Evolutionary conservation across 2,797 vertebrate genomes (phyloP), one percentile per base, ranked within the genome.

Genomic region (Odontamblyopus rebecca): DNA sequence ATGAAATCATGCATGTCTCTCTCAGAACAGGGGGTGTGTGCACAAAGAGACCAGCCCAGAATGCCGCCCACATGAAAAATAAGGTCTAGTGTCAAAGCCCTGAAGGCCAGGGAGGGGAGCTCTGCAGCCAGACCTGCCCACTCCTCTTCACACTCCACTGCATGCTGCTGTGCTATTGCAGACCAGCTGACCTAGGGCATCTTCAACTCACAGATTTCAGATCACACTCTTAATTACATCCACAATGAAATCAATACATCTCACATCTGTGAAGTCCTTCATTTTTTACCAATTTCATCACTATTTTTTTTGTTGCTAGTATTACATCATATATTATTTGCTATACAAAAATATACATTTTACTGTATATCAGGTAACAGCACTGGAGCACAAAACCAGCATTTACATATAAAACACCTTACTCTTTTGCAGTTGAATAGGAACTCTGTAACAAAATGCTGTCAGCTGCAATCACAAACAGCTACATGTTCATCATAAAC

Each of bases 1-100:
- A 92, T 93, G 90, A 94, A 94, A 93, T 94, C 93, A 93, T 94
- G 93, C 92, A 91, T 93, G 92, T 85, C 85, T 91, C 79, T 83
- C 87, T 88, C 87, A 75, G 73, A 69, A 84, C 87, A 69, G 87
- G 87, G 89, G 88, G 90, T 76, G 89, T 74, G 72, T 77, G 87
- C 91, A 93, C 93, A 94, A 92, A 93, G 91, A 90, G 89, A 93
- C 89, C 85, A 83, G 86, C 85, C 87, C 86, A 84, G 81, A 80
- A 84, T 82, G 89, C 84, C 92, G 90, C 90, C 88, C 88, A 91
- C 89, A 93, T 92, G 89, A 92, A 91, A 93, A 92, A 92, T 86
- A 88, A 92, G 88, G 87, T 90, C 88, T 89, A 87, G 89, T 90
- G 89, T 90, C 64, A 68, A 85, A 88, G 92, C 93, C 89, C 85